Conservation (phyloP, 2,113 vertebrate species). For the Daphoenositta chrysoptera region DNA sequence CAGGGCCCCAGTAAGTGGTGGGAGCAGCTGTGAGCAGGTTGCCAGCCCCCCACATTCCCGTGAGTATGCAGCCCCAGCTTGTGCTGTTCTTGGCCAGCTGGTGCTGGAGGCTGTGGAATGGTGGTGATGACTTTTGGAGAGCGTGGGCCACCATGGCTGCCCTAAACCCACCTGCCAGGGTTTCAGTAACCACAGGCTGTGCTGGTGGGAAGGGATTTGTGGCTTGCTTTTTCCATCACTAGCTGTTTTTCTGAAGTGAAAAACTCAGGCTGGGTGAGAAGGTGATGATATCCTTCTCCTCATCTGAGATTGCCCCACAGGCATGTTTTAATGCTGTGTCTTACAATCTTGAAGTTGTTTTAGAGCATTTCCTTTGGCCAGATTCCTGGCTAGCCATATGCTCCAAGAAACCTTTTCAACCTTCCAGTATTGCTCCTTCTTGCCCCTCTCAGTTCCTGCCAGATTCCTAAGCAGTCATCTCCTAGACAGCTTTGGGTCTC, state of each 20-base stretch:
- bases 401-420: not conserved
- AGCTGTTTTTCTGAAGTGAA: not conserved
- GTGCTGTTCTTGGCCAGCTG: not conserved
- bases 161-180: not conserved
- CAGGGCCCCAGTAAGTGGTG: not conserved
- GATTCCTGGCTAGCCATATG: not conserved
- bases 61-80: no score
- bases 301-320: not conserved
- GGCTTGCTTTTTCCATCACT: not conserved
- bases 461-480: not conserved
- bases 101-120: accelerated
- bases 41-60: not conserved
- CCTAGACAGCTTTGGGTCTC: not conserved
- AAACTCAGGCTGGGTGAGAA: not conserved
- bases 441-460: not conserved
- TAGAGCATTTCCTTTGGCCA: not conserved
- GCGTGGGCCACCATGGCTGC: not conserved
- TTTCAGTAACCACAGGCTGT: not conserved
- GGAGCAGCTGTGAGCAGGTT: not conserved
- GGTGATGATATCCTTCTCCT: not conserved
- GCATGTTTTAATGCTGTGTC: not conserved
- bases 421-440: not conserved
- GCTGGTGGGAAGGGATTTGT: not conserved
- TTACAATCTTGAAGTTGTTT: not conserved
- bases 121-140: not conserved